A percentile compares a stretch with the other conserved stretches of the same genome.
Evolutionary conservation across 1,140 invertebrate species (phyloP).

Genomic region (Hesperophylax magnus): DNA sequence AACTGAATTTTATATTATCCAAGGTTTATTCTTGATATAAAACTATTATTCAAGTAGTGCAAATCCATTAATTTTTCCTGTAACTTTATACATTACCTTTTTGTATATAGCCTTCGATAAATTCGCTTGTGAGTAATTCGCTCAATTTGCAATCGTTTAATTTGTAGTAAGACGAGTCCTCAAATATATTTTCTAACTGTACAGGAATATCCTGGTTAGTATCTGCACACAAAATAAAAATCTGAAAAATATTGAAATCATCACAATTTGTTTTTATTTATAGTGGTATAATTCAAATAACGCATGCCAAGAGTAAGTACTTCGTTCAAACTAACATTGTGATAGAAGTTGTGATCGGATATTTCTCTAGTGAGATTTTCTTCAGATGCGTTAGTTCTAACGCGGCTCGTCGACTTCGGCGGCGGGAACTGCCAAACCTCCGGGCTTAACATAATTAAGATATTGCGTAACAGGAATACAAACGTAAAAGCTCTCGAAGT

Average conservation of each 20-base stretch:
- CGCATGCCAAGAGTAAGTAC: background rate
- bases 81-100: conserved; percentile 51
- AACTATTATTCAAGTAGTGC: background rate
- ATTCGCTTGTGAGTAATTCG: conserved; percentile 69
- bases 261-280: background rate
- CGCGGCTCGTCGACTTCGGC: conserved; percentile 37
- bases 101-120: conserved; percentile 70
- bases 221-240: conserved; percentile 72
- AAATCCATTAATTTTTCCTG: background rate
- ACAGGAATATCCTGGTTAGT: conserved; percentile 63
- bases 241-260: conserved; percentile 62
- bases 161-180: conserved; percentile 73
- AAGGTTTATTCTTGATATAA: too few relatives aligned
- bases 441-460: conserved; percentile 37
- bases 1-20: too few relatives aligned
- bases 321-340: conserved; percentile 33
- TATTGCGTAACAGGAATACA: conserved; percentile 43
- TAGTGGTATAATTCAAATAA: background rate
- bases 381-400: conserved; percentile 13
- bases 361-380: conserved; percentile 32
- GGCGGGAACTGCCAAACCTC: conserved; percentile 44
- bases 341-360: conserved; percentile 26
- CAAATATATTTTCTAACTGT: conserved; percentile 59
- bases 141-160: conserved; percentile 63
- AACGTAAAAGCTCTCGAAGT: conserved; percentile 26